Conservation (phyloP, 2,888 invertebrate species). For the Ceraclea dissimilis region DNA sequence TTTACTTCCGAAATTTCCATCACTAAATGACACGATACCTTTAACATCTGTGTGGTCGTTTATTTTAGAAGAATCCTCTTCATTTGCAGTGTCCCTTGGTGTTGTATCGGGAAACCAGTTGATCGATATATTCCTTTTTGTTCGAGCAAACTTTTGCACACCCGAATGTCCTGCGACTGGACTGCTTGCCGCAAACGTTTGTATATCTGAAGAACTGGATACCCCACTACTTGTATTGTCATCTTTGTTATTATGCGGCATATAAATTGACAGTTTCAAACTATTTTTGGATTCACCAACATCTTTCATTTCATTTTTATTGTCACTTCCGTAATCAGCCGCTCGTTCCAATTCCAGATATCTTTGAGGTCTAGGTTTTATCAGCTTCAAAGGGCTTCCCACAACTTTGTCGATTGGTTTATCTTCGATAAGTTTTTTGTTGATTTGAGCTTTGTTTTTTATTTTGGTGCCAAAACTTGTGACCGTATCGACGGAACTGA, state of each 20-base stretch:
- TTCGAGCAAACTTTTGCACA: conserved; percentile 9
- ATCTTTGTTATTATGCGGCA: conserved; percentile 21
- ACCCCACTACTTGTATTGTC: conserved; percentile 26
- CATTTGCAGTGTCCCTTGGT: not conserved
- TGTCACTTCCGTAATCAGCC: not conserved
- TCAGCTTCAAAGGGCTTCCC: conserved; percentile 17
- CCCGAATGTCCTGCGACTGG: not conserved
- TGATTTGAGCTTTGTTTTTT: conserved; percentile 43
- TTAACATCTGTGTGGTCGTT: conserved; percentile 24
- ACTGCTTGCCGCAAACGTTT: conserved; percentile 7
- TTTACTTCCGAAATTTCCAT: conserved; percentile 22
- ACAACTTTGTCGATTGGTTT: conserved; percentile 30
- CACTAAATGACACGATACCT: conserved; percentile 35
- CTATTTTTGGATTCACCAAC: not conserved
- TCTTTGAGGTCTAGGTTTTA: conserved; percentile 11
- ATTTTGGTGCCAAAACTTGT: conserved; percentile 47
- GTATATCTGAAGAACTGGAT: conserved; percentile 24
- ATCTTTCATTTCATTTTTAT: not conserved
- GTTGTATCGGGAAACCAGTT: conserved; percentile 19
- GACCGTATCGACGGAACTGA: conserved; percentile 43
- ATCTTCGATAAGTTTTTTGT: conserved; percentile 36
- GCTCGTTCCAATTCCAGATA: conserved; percentile 4
- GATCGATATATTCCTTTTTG: conserved; percentile 17
- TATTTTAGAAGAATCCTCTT: not conserved
- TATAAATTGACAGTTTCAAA: conserved; percentile 18